Evolutionary conservation across 1,140 invertebrate genomes (phyloP).

Genomic region (Pemphigus obesinymphae): DNA sequence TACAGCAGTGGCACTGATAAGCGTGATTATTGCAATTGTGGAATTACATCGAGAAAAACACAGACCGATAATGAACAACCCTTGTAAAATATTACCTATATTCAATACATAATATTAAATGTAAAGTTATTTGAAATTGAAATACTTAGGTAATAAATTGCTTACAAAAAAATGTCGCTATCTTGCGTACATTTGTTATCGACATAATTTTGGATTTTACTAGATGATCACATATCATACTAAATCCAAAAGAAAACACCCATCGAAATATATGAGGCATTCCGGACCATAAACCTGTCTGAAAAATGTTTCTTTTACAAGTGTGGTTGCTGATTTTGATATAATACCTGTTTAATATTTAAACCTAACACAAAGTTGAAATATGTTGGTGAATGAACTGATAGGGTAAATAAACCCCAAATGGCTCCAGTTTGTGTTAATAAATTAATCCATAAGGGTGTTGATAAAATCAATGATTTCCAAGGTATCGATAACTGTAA

Average conservation of each 20-base stretch:
- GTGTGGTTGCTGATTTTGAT: neutral
- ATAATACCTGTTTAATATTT: constrained; percentile 38
- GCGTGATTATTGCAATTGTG: constrained; percentile 57
- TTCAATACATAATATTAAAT: no score
- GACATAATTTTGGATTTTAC: constrained; percentile 11
- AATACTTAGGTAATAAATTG: no score
- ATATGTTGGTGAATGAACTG: constrained; percentile 80
- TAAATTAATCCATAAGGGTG: no score
- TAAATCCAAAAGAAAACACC: constrained; percentile 55
- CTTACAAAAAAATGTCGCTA: constrained; percentile 36
- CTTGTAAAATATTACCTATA: constrained; percentile 29
- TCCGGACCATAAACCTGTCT: constrained; percentile 64
- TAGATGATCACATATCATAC: constrained; percentile 18
- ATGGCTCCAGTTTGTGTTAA: constrained; percentile 74
- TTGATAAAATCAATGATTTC: no score
- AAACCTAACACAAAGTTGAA: constrained; percentile 72
- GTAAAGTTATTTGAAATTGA: no score
- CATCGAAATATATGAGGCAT: constrained; percentile 62
- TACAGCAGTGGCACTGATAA: constrained; percentile 58
- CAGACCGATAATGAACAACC: constrained; percentile 54
- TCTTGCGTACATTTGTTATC: constrained; percentile 24
- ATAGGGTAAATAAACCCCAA: constrained; percentile 81
- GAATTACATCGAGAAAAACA: constrained; percentile 62
- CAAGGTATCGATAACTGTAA: no score
- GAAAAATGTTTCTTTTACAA: constrained; percentile 44